Evolutionary conservation across 1,140 invertebrate genomes (phyloP), one percentile per base, ranked within the genome.

Genomic region (Bombus consobrinus): DNA sequence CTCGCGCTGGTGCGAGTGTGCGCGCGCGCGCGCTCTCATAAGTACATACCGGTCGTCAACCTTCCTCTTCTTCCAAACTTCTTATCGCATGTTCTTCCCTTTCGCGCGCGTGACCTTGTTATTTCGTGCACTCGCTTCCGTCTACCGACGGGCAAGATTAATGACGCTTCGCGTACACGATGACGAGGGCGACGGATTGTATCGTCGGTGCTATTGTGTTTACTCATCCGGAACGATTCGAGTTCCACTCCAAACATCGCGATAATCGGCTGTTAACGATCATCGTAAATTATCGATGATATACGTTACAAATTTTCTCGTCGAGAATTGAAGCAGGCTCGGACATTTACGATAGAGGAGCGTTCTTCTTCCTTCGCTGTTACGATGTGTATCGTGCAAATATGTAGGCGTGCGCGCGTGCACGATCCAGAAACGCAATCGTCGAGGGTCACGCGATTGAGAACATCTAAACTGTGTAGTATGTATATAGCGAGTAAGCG

Each of bases 391-490:
- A 71, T 71, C 37, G 68, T 68, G 9, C 1, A 37, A 73, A 5
- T n/a, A 41, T 12, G 41, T 3, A n/a, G 69, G 25, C 34, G n/a
- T 10, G 39, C n/a, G 39, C 15, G 57, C 57, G 25, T 15, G 28
- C 13, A 22, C 22, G 76, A 80, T 80, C 34, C 39, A 64, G 41
- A 74, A 85, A 81, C 69, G 69, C 72, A 34, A 64, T 43, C 53
- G 53, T 12, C 41, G 62, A 28, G 68, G 53, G 57, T 80, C 68
- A 73, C 68, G 64, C 76, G 83, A 85, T 80, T 85, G 83, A 85
- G 83, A 85, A 85, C 83, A 85, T 62, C 83, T 85, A 80, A 85
- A 80, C 64, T 15, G 57, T 85, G 78, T 53, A 39, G 76, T 73
- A 34, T 34, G 32, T 34, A 43, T 80, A 73, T 64, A 85, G 47